Evolutionary conservation across 2,797 vertebrate genomes (phyloP).

Genomic region (Rallus crepitans): DNA sequence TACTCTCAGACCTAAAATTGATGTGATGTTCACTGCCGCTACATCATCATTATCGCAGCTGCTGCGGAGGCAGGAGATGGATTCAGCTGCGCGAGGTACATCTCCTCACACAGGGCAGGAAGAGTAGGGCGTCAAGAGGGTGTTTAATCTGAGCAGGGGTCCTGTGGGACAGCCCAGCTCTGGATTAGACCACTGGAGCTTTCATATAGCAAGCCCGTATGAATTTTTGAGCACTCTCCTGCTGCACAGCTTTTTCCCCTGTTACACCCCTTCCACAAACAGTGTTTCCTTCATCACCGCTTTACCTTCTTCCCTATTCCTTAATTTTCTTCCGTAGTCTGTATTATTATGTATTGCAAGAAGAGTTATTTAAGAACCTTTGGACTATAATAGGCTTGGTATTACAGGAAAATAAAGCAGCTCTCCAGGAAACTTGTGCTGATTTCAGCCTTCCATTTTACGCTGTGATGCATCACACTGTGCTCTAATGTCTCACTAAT

Average conservation of each 20-base stretch:
- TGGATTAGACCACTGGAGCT: neutral
- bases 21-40: neutral
- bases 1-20: neutral
- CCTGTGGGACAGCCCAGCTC: neutral
- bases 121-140: accelerated
- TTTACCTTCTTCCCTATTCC: conserved; percentile 21
- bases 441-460: conserved; percentile 72
- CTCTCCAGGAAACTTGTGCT: conserved; percentile 70
- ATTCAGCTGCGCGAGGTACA: neutral
- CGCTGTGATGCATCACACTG: conserved; percentile 65
- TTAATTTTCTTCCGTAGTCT: conserved; percentile 41
- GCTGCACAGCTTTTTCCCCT: neutral
- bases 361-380: conserved; percentile 73
- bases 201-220: neutral
- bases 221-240: neutral
- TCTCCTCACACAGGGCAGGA: neutral
- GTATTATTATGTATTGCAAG: conserved; percentile 52
- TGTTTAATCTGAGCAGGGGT: neutral
- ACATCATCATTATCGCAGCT: neutral
- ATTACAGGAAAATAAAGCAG: conserved; percentile 66
- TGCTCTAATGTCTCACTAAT: conserved; percentile 74
- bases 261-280: neutral
- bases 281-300: neutral
- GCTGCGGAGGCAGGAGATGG: neutral
- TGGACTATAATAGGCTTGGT: conserved; percentile 64